phyloP scores from a whole-genome alignment of 2,113 vertebrate species.

The Phasianus colchicus region DNA sequence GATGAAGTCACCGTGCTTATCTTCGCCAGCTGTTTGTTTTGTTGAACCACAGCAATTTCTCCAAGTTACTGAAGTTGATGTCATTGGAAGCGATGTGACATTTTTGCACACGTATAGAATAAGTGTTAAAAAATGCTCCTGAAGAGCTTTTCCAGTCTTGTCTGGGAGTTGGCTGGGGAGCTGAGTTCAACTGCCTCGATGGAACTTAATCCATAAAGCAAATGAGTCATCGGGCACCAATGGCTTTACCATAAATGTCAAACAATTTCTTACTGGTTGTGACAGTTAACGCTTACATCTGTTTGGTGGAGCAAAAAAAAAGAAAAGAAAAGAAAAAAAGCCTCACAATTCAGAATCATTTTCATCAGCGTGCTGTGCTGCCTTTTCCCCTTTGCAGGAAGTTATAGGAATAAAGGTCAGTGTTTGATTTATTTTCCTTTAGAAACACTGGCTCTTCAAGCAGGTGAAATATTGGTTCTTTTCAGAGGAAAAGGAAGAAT shows the following conservation, averaged over 20 bases:
- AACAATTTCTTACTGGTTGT: background rate
- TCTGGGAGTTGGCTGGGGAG: constrained; percentile 48
- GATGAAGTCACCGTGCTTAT: constrained; percentile 35
- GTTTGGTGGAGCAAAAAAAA: background rate
- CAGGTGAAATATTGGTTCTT: background rate
- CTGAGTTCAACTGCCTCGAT: constrained; percentile 7
- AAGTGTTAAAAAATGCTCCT: constrained; percentile 56
- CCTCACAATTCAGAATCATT: background rate
- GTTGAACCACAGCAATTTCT: constrained; percentile 33
- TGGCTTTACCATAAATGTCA: constrained; percentile 63
- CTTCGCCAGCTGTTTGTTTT: constrained; percentile 29
- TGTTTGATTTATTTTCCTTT: background rate
- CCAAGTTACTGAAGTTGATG: constrained; percentile 30
- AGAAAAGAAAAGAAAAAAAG: background rate
- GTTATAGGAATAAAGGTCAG: background rate
- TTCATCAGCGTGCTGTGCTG: background rate
- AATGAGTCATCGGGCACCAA: constrained; percentile 36
- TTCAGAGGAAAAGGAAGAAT: background rate
- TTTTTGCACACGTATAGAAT: constrained; percentile 49
- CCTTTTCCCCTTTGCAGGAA: background rate
- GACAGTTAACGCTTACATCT: constrained; percentile 26
- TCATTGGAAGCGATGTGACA: constrained; percentile 49
- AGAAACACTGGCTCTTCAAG: background rate
- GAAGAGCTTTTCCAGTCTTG: constrained; percentile 63
- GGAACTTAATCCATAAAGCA: constrained; percentile 57